phyloP scores from a whole-genome alignment of 2,113 vertebrate genomes.

The Gymnarchus niloticus region DNA sequence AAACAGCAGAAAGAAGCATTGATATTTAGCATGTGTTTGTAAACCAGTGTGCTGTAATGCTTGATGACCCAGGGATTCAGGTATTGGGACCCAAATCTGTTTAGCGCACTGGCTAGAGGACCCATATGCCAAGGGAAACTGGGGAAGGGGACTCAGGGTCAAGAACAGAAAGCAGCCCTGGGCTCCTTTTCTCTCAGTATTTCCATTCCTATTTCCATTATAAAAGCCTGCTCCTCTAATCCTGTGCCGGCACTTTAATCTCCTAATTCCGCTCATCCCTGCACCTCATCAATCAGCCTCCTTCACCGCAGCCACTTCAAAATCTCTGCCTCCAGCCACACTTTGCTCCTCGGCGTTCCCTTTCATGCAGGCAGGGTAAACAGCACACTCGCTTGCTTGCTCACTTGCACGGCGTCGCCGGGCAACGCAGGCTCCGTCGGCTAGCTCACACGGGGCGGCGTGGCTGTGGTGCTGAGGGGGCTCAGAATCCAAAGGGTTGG shows the following conservation, averaged over 20 bases:
- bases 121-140: too few species aligned
- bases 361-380: background rate
- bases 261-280: conserved; percentile 51
- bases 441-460: background rate
- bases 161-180: conserved; percentile 41
- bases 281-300: conserved; percentile 34
- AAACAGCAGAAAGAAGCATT: background rate
- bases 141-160: conserved; percentile 7
- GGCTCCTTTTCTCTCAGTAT: conserved; percentile 43
- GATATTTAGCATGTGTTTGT: background rate
- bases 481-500: background rate
- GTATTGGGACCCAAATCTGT: background rate
- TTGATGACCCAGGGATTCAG: background rate
- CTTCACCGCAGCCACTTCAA: conserved; percentile 25
- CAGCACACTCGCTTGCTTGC: background rate
- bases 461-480: background rate
- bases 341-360: background rate
- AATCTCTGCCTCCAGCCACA: background rate
- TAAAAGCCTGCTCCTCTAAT: conserved; percentile 61
- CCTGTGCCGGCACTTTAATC: conserved; percentile 60
- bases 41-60: background rate
- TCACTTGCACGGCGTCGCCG: background rate
- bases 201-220: conserved; percentile 51
- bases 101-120: conserved; percentile 5
- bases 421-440: background rate